Base-by-base conservation (phyloP, 2,113 vertebrate species). In the Smithornis capensis region DNA sequence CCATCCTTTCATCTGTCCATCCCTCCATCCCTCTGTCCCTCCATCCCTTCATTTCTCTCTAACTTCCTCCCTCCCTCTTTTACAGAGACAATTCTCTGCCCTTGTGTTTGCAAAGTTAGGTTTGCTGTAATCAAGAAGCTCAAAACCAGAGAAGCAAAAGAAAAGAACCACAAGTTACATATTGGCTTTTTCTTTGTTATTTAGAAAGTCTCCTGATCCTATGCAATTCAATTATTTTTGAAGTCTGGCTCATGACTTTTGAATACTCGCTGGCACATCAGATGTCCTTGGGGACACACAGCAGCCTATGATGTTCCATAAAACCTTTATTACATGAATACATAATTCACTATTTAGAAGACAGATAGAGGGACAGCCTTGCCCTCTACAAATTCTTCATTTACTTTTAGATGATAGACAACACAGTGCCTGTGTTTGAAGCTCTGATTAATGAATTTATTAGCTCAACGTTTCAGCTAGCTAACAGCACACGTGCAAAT, bases 361-460 rank as follows among this genome's bases (percentile, higher is more conserved):
- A 55, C 33, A 79, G 69, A 69, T 35, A 78, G 69, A 87, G 37
- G 50, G 9, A 55, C 67, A 86, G 22, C 71, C 27, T 70, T 93
- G 44, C 47, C 71, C 71, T 59, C 62, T 35, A 63, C 14, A 53
- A 83, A 87, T 74, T 86, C 59, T 83, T 77, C 4, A 7, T 92
- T 95, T 90, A 80, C 70, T 91, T 94, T 83, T 62, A 83, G 75
- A 37, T 88, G 82, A 67, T 63, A 64, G 42, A 70, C 70, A 91
- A 74, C 53, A 69, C 23, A 76, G 50, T 59, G 35, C 42, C 81
- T 89, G 14, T 67, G 74, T 79, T 82, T 92, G 77, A 82, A 88
- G 42, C 62, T 94, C 73, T 68, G 73, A 82, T 89, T 92, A 76
- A 91, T 89, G n/a, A 89, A 86, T 94, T 85, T 86, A 63, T 94